Conservation (phyloP, 2,113 vertebrate species). For the Psephotus haematonotus region DNA sequence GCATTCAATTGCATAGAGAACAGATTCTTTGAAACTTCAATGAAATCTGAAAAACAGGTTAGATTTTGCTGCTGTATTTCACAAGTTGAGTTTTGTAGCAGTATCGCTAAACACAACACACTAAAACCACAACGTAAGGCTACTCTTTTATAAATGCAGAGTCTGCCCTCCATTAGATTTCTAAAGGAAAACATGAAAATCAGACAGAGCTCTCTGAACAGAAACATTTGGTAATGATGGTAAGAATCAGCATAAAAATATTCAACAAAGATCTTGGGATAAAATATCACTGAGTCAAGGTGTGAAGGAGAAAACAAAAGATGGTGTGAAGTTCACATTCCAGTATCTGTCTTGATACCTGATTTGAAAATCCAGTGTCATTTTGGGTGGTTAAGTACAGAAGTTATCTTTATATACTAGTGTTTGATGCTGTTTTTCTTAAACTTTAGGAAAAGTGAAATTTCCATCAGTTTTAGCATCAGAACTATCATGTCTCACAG, state of each 20-base stretch:
- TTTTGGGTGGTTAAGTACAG: not conserved
- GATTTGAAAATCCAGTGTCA: not conserved
- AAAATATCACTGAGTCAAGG: not conserved
- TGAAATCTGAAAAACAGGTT: constrained; percentile 79
- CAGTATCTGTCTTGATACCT: not conserved
- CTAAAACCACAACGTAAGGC: not conserved
- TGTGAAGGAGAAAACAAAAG: not conserved
- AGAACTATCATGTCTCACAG: not conserved
- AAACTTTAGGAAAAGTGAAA: not conserved
- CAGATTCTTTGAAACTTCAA: constrained; percentile 78
- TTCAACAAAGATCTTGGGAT: not conserved
- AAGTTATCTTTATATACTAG: not conserved
- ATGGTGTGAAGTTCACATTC: not conserved
- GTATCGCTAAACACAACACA: not conserved
- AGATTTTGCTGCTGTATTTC: not conserved
- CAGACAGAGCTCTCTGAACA: not conserved
- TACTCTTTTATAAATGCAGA: not conserved
- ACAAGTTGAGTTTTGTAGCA: not conserved
- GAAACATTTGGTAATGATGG: not conserved
- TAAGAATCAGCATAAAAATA: not conserved
- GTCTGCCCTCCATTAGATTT: not conserved
- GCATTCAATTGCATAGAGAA: constrained; percentile 77
- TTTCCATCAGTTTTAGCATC: not conserved
- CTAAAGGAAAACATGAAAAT: not conserved
- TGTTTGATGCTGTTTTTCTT: not conserved